These are phyloP conservation scores for western clawed frog (Xenopus tropicalis) DNA, from an alignment of 2,113 vertebrate genomes.

Conservation along the genomic window UCB_Xtro_10.0 CM004444.2:170218001-170218500, in stretches of 20 bases:
- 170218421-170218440: no score
- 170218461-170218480: no score
- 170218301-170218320: constrained; percentile 10
- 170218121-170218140: constrained; percentile 1
- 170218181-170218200: constrained; percentile 19
- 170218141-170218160: constrained; percentile 15
- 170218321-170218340: constrained; percentile 2
- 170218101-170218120: background rate
- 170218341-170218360: background rate
- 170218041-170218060: no score
- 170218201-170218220: constrained; percentile 29
- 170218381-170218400: no score
- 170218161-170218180: constrained; percentile 19
- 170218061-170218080: no score
- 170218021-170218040: no score
- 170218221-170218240: constrained; percentile 9
- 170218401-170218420: no score
- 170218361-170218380: constrained; percentile 8
- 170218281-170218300: background rate
- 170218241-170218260: constrained; percentile 30
- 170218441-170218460: no score
- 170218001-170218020: no score
- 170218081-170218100: no score
- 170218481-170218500: no score
- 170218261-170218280: constrained; percentile 10